These are phyloP conservation scores for Scaptomyza graminum DNA, from an alignment of 1,140 invertebrate species.

Conservation along the genomic window DNA sequence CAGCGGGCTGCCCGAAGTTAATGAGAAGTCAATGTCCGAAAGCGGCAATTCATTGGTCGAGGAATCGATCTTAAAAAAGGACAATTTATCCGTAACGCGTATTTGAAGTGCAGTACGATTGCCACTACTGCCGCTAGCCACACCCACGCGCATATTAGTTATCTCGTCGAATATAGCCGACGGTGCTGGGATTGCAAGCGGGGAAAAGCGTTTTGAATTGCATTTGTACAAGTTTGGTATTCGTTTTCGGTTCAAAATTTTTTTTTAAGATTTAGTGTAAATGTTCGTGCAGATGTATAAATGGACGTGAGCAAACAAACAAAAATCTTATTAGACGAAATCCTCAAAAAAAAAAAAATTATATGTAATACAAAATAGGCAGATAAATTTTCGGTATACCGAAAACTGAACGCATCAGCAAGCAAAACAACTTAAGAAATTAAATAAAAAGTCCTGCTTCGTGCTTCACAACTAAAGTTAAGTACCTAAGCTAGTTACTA, in stretches of 20 bases:
- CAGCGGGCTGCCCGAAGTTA: slow-evolving; percentile 32
- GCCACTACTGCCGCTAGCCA: slow-evolving; percentile 6
- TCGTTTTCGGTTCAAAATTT: slow-evolving; percentile 24
- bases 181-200: not conserved
- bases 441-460: too few species aligned
- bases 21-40: slow-evolving; percentile 84
- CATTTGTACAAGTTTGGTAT: not conserved
- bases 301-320: slow-evolving; percentile 54
- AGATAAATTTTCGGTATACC: slow-evolving; percentile 42
- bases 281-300: slow-evolving; percentile 30
- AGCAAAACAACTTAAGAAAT: slow-evolving; percentile 6
- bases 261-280: slow-evolving; percentile 6
- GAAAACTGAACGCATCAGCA: slow-evolving; percentile 32
- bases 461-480: too few species aligned
- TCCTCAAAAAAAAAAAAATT: slow-evolving; percentile 48
- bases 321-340: slow-evolving; percentile 73
- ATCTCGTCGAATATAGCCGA: slow-evolving; percentile 57
- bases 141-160: slow-evolving; percentile 35
- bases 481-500: too few species aligned
- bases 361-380: slow-evolving; percentile 23
- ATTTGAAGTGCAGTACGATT: slow-evolving; percentile 62
- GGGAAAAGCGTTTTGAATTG: not conserved
- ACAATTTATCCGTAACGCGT: slow-evolving; percentile 73
- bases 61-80: slow-evolving; percentile 83
- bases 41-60: slow-evolving; percentile 87